Conservation (phyloP, 1,140 invertebrate genomes). For the Calliopsis andreniformis region DNA sequence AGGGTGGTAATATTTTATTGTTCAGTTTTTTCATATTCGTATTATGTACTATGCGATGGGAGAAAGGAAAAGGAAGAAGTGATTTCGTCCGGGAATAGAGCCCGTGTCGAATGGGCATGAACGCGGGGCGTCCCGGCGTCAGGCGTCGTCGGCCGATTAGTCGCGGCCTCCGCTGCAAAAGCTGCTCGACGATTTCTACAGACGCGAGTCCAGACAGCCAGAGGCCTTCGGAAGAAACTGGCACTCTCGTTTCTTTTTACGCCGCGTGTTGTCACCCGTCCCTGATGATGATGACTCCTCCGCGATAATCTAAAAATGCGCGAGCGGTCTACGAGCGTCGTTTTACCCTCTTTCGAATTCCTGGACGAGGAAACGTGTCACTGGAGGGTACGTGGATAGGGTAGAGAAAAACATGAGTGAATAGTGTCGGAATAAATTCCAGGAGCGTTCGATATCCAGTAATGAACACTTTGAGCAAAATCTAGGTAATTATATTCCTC, state of each 20-base stretch:
- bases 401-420: no score
- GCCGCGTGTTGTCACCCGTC: conserved; percentile 38
- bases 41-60: not conserved
- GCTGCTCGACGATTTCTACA: conserved; percentile 51
- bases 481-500: no score
- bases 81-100: conserved; percentile 69
- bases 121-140: conserved; percentile 69
- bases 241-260: conserved; percentile 16
- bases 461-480: no score
- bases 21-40: no score
- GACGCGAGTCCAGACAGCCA: no score
- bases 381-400: not conserved
- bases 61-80: conserved; percentile 18
- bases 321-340: not conserved
- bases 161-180: conserved; percentile 57
- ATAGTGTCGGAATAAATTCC: no score
- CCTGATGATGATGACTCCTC: conserved; percentile 35
- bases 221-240: conserved; percentile 54
- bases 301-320: conserved; percentile 46
- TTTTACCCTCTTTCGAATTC: conserved; percentile 8
- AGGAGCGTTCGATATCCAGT: no score
- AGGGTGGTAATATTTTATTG: no score
- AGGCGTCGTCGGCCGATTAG: conserved; percentile 74
- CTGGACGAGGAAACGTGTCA: not conserved
- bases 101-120: conserved; percentile 72